Evolutionary conservation across 1,140 invertebrate genomes (phyloP), one percentile per base, ranked within the genome.

Genomic region (Listronotus bonariensis): DNA sequence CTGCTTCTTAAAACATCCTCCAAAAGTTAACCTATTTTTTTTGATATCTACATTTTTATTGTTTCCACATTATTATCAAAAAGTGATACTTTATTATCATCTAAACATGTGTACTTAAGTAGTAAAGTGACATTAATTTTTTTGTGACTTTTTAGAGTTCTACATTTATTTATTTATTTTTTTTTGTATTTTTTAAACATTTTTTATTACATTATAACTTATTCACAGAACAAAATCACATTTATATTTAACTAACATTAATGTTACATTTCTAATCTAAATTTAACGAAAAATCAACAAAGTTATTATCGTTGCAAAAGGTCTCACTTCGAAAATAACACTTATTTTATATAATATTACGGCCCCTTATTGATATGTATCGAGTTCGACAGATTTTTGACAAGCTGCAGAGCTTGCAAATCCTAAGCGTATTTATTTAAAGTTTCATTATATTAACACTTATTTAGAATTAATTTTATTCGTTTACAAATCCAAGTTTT

Each of bases 41-140:
- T 26, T 20, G 45, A 48, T 31, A 58, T 59, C 38, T 46, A 57
- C 55, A 57, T 26, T 61, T 52, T 61, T 61, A 61, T 61, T 61
- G 59, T 61, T 61, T 51, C 46, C 59, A 61, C 49, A 53, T 61
- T 61, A 61, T 61, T 61, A 61, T 61, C 59, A 53, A 61, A 61
- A 61, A 42, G 55, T 57, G 55, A 45, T 15, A 32, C 42, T 41
- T 53, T 53, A 60, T 60, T 60, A 60, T 60, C 40, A 61, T 51
- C 49, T 51, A 52, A 18, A 54, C 34, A 54, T 20, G 15, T 18
- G 18, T 36, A 41, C 36, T 41, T 36, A 40, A 18, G 34, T 52
- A 54, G 52, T n/a, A n/a, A n/a, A 54, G 52, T 40, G 34, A 54
- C 31, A 54, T 54, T 61, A 51, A 17, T 43, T 52, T 59, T 38